These are phyloP conservation scores for Tetraodon nigroviridis DNA, from an alignment of 2,113 vertebrate species.

Conservation along the genomic window DNA sequence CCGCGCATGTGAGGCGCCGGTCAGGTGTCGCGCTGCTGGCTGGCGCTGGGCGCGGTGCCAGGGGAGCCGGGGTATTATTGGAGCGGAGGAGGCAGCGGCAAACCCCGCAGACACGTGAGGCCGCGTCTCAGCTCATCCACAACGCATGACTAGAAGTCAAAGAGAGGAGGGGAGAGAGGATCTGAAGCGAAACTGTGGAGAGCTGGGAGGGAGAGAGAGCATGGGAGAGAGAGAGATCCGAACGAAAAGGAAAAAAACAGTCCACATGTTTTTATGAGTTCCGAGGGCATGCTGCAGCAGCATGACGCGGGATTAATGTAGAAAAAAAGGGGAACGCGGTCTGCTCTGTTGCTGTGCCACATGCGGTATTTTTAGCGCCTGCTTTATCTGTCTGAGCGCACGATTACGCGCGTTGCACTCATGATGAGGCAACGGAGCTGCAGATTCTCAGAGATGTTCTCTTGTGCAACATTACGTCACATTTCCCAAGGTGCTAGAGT, in stretches of 20 bases:
- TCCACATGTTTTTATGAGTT: neutral
- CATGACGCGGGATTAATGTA: constrained; percentile 11
- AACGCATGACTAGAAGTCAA: constrained; percentile 55
- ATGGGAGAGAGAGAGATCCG: neutral
- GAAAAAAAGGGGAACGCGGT: neutral
- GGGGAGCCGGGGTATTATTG: constrained; percentile 73
- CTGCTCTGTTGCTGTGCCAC: constrained; percentile 51
- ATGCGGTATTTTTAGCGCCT: constrained; percentile 58
- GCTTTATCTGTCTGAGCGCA: constrained; percentile 36
- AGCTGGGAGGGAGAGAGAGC: neutral
- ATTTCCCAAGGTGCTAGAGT: neutral
- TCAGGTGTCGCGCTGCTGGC: constrained; percentile 73
- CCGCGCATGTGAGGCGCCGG: constrained; percentile 76
- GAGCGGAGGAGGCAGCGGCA: constrained; percentile 67
- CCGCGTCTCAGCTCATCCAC: constrained; percentile 65
- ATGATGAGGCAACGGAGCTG: constrained; percentile 36
- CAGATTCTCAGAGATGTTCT: constrained; percentile 29
- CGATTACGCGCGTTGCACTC: constrained; percentile 34
- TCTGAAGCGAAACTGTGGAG: neutral
- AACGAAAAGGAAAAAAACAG: neutral
- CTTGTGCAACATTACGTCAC: constrained; percentile 53
- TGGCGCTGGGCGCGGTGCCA: constrained; percentile 66
- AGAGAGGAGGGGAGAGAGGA: neutral
- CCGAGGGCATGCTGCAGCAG: constrained; percentile 6
- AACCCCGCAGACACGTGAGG: constrained; percentile 73